Evolutionary conservation across 1,140 invertebrate species (phyloP).

Genomic region (Temnothorax longispinosus): DNA sequence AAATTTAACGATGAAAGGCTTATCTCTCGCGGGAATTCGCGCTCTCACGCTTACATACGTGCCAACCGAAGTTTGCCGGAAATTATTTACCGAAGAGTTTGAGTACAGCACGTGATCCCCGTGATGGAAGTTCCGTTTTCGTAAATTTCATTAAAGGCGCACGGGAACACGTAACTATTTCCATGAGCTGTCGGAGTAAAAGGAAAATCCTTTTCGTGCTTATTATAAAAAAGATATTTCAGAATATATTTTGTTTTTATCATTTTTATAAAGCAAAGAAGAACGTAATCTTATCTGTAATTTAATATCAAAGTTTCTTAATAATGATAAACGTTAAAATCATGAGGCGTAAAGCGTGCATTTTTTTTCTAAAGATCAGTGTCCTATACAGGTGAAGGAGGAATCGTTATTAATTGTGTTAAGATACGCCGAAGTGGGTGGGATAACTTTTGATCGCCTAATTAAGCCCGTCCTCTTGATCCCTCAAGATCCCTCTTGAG

Average conservation of each 20-base stretch:
- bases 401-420: conserved; percentile 28
- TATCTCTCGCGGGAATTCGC: conserved; percentile 38
- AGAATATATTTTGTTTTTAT: neutral
- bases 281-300: neutral
- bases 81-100: conserved; percentile 41
- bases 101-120: conserved; percentile 12
- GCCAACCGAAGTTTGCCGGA: conserved; percentile 8
- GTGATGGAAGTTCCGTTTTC: conserved; percentile 15
- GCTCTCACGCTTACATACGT: conserved; percentile 12
- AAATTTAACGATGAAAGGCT: conserved; percentile 55
- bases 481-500: conserved; percentile 10
- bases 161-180: neutral
- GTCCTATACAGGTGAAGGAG: neutral
- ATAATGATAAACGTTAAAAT: neutral
- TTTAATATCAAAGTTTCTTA: neutral
- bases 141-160: conserved; percentile 42
- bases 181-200: neutral
- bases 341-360: neutral
- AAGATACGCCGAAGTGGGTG: neutral
- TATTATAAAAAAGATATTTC: neutral
- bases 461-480: conserved; percentile 1
- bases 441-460: conserved; percentile 22
- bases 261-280: neutral
- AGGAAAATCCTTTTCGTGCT: neutral
- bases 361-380: neutral